A percentile compares a stretch with the other conserved stretches of the same genome.
Evolutionary conservation across 2,888 invertebrate species (phyloP).

Genomic region (Mesochorus sp.): DNA sequence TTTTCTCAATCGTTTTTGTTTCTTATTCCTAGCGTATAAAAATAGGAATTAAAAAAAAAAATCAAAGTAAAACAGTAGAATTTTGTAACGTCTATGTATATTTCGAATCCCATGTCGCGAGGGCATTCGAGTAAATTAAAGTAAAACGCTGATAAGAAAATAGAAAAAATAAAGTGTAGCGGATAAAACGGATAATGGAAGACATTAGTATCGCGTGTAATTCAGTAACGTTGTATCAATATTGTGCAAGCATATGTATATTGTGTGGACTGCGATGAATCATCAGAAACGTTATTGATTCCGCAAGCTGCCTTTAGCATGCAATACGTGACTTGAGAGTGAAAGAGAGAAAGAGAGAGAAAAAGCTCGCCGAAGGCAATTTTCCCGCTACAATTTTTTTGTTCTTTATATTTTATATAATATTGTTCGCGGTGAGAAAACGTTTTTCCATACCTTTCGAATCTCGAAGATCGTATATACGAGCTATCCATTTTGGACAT

Average conservation of each 20-base stretch:
- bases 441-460: slow-evolving; percentile 24
- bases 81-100: no score
- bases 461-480: slow-evolving; percentile 26
- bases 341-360: no score
- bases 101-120: no score
- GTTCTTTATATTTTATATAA: background rate
- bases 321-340: slow-evolving; percentile 60
- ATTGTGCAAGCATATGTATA: slow-evolving; percentile 4
- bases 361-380: slow-evolving; percentile 48
- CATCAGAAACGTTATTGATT: slow-evolving; percentile 60
- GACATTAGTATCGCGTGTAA: background rate
- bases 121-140: background rate
- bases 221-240: slow-evolving; percentile 20
- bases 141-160: background rate
- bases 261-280: slow-evolving; percentile 36
- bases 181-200: background rate
- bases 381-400: slow-evolving; percentile 26
- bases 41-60: no score
- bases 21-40: no score
- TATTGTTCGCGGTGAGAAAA: background rate
- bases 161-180: background rate
- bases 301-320: slow-evolving; percentile 53
- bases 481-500: slow-evolving; percentile 34
- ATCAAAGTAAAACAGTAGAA: no score
- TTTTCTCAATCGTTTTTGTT: no score